phyloP scores from a whole-genome alignment of 2,888 invertebrate species.

The Marasmarcha lunaedactyla region DNA sequence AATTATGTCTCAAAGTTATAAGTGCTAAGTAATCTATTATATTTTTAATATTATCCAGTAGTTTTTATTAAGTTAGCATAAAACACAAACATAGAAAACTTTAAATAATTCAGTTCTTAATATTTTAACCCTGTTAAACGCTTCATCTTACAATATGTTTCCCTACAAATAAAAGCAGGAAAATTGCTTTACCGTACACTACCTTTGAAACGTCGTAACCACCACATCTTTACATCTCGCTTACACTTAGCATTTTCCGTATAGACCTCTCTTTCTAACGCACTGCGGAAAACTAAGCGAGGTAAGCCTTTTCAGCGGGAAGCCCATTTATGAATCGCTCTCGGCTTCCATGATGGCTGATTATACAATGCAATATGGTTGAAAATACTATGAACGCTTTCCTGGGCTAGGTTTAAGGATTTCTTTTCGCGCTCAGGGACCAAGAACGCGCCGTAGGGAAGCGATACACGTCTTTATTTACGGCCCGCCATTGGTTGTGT shows the following conservation, averaged over 20 bases:
- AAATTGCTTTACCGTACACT: conserved; percentile 51
- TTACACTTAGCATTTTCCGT: conserved; percentile 21
- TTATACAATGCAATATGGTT: conserved; percentile 63
- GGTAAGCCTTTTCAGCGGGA: conserved; percentile 44
- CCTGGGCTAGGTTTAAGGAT: conserved; percentile 24
- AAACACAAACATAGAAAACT: too few relatives aligned
- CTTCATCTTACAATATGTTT: conserved; percentile 11
- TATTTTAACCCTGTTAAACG: too few relatives aligned
- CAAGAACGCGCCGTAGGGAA: conserved; percentile 25
- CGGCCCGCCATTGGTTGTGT: conserved; percentile 63
- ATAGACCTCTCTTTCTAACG: conserved; percentile 27
- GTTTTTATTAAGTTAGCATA: too few relatives aligned
- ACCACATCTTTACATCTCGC: conserved; percentile 30
- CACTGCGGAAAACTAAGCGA: conserved; percentile 37
- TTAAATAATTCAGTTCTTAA: too few relatives aligned
- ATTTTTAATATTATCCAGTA: too few relatives aligned
- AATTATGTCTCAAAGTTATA: too few relatives aligned
- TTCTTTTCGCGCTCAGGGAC: conserved; percentile 9
- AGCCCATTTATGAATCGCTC: conserved; percentile 49
- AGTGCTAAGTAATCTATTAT: too few relatives aligned
- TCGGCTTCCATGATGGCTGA: conserved; percentile 67
- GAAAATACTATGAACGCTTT: conserved; percentile 46
- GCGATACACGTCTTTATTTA: conserved; percentile 55
- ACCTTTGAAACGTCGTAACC: conserved; percentile 36
- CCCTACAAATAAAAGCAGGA: conserved; percentile 59